phyloP scores from a whole-genome alignment of 2,888 invertebrate genomes.

The Eilema depressum region DNA sequence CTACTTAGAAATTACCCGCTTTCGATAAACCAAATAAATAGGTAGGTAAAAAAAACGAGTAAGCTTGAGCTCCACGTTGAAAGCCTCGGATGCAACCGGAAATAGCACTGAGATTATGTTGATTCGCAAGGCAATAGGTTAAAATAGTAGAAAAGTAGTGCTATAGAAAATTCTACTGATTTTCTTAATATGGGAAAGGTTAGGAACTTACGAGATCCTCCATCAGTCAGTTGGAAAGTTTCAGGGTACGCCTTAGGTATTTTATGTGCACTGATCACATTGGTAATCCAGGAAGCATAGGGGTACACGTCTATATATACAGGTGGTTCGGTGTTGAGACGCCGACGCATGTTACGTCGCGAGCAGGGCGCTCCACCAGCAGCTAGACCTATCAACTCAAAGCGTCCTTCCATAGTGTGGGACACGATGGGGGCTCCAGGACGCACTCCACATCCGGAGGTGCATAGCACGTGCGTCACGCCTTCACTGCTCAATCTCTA shows the following conservation, averaged over 20 bases:
- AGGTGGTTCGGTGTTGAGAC: constrained; percentile 72
- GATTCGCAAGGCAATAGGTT: neutral
- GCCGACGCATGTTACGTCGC: constrained; percentile 64
- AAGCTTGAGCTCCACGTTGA: too few species aligned
- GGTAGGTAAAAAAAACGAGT: neutral
- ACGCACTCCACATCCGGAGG: constrained; percentile 75
- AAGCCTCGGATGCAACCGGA: neutral
- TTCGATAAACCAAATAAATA: neutral
- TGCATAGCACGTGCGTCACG: constrained; percentile 75
- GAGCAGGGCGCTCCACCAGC: constrained; percentile 70
- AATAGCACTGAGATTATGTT: neutral
- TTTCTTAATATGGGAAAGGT: neutral
- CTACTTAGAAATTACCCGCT: too few species aligned
- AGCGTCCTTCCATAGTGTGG: constrained; percentile 67
- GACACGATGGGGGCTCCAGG: constrained; percentile 73
- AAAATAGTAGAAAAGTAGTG: neutral
- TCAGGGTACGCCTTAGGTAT: constrained; percentile 71
- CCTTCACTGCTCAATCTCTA: constrained; percentile 73
- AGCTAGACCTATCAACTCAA: constrained; percentile 72
- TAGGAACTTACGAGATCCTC: constrained; percentile 39
- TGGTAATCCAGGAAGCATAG: constrained; percentile 74
- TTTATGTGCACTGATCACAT: constrained; percentile 70
- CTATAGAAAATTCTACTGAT: neutral
- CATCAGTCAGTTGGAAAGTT: constrained; percentile 64
- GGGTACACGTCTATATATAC: constrained; percentile 77